These are phyloP conservation scores for Hyles lineata DNA, from an alignment of 2,888 invertebrate genomes.

Conservation along the genomic window DNA sequence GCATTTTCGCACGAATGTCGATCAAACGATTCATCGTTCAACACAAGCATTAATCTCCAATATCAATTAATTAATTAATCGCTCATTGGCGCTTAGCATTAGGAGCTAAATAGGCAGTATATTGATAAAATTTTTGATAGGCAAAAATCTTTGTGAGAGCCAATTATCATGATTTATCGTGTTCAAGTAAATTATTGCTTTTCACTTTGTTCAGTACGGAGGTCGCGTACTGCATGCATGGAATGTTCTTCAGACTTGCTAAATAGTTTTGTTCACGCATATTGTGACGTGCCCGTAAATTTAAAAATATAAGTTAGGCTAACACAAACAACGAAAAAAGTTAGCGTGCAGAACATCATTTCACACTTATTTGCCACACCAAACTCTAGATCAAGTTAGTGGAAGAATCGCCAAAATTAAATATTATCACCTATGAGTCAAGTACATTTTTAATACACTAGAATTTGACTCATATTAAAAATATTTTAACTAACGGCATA, in stretches of 20 bases:
- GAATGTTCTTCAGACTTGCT: constrained; percentile 42
- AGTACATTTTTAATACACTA: not conserved
- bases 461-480: not conserved
- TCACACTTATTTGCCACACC: constrained; percentile 3
- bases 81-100: constrained; percentile 13
- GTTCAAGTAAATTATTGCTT: not conserved
- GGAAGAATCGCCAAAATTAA: not conserved
- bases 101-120: not conserved
- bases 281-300: constrained; percentile 20
- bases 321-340: not conserved
- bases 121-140: not conserved
- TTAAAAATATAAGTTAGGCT: not conserved
- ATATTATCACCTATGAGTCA: constrained; percentile 8
- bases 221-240: not conserved
- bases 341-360: not conserved
- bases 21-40: not conserved
- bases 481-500: not conserved
- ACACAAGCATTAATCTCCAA: not conserved
- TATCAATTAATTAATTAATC: not conserved
- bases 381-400: not conserved
- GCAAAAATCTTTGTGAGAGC: constrained; percentile 4
- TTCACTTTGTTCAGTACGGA: constrained; percentile 1
- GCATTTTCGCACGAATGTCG: not conserved
- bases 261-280: constrained; percentile 46
- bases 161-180: not conserved